Percentiles rank a stretch among this genome's conserved stretches.
Conservation (phyloP, 2,888 invertebrate genomes). For the Emmelina monodactyla region DNA sequence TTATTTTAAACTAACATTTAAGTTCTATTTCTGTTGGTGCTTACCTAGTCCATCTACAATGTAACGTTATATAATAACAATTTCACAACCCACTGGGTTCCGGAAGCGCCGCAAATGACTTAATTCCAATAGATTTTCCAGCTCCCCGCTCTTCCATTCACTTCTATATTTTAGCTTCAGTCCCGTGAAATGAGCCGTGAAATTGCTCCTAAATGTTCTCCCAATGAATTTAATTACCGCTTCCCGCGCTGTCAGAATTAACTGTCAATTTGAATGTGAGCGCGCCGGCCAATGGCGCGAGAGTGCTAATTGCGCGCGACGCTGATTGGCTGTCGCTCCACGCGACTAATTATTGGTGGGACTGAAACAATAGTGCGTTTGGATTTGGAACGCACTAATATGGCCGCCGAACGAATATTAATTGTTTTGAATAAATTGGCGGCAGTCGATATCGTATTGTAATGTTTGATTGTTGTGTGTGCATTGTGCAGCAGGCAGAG, state of each 20-base stretch:
- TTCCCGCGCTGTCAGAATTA: constrained; percentile 23
- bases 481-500: neutral
- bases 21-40: too few relatives aligned
- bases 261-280: constrained; percentile 30
- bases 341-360: constrained; percentile 46
- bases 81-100: too few relatives aligned
- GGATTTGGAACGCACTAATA: constrained; percentile 29
- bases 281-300: constrained; percentile 29
- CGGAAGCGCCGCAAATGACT: too few relatives aligned
- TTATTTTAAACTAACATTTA: too few relatives aligned
- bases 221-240: constrained; percentile 43
- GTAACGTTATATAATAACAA: too few relatives aligned
- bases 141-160: too few relatives aligned
- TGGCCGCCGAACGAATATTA: constrained; percentile 31
- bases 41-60: too few relatives aligned
- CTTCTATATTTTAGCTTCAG: too few relatives aligned
- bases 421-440: constrained; percentile 30
- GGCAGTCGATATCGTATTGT: constrained; percentile 38
- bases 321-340: constrained; percentile 35
- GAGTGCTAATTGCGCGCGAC: constrained; percentile 23
- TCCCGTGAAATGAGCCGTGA: neutral
- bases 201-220: constrained; percentile 10
- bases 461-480: constrained; percentile 24
- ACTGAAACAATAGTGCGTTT: constrained; percentile 34
- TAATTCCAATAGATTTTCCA: too few relatives aligned